These are phyloP conservation scores for Eulemur macaco DNA, from an alignment of 2,113 vertebrate genomes.

Conservation along the genomic window DNA sequence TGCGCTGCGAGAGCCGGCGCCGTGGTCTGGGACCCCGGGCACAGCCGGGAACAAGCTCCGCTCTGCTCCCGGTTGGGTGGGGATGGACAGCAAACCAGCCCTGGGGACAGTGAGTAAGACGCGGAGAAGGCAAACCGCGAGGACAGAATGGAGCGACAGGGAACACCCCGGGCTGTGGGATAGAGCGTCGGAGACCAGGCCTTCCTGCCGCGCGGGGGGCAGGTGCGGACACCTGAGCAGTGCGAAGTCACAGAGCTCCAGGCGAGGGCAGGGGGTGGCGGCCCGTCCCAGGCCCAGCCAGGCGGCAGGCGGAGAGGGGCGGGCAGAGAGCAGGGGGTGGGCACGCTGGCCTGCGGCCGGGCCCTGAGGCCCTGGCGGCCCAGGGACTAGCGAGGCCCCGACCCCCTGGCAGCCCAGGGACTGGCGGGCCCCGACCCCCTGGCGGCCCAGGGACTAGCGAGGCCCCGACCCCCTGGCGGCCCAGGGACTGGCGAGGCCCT, in stretches of 20 bases:
- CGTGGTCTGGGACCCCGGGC: background rate
- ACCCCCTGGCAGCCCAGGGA: too few relatives aligned
- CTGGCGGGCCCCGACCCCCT: too few relatives aligned
- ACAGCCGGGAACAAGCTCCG: background rate
- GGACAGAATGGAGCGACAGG: background rate
- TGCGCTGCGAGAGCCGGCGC: background rate
- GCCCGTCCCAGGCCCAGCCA: background rate
- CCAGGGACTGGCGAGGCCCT: too few relatives aligned
- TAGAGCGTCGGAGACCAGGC: background rate
- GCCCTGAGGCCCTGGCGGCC: too few relatives aligned
- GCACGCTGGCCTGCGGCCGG: too few relatives aligned
- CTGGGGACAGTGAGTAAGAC: background rate
- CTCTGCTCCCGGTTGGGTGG: too few relatives aligned
- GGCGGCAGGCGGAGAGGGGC: background rate
- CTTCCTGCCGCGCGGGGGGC: too few relatives aligned
- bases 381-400: too few relatives aligned
- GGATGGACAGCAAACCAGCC: background rate
- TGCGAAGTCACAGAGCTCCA: background rate
- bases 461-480: too few relatives aligned
- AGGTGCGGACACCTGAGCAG: background rate
- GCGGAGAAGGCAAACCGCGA: background rate
- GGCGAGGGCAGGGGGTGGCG: background rate
- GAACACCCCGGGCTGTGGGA: fast-evolving
- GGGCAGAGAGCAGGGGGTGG: background rate
- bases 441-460: too few relatives aligned